phyloP scores from a whole-genome alignment of 2,888 invertebrate species.

The Melinopterus prodromus region DNA sequence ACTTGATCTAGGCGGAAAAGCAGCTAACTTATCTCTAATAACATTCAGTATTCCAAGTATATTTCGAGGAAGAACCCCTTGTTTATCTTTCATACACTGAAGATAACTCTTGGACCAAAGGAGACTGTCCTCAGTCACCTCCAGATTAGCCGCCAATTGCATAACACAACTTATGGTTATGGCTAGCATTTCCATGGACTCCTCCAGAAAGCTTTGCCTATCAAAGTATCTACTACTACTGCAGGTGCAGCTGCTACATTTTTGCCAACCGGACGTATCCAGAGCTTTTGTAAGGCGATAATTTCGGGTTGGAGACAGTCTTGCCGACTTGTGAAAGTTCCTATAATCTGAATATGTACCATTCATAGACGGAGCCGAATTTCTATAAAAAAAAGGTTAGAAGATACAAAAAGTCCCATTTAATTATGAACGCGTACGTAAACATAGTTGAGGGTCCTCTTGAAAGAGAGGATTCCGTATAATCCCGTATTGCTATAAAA shows the following conservation, averaged over 20 bases:
- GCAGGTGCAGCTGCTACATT: background rate
- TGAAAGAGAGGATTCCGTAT: background rate
- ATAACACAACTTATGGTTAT: slow-evolving; percentile 46
- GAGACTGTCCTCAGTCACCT: slow-evolving; percentile 40
- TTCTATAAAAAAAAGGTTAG: background rate
- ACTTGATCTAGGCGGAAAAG: background rate
- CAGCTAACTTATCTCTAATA: slow-evolving; percentile 14
- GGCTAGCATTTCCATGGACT: slow-evolving; percentile 37
- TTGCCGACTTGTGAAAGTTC: background rate
- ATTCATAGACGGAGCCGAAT: background rate
- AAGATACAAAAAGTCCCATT: background rate
- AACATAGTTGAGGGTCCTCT: background rate
- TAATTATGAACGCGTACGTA: background rate
- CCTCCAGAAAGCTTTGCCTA: background rate
- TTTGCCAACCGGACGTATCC: background rate
- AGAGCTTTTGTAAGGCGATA: slow-evolving; percentile 18
- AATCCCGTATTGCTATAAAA: slow-evolving; percentile 23
- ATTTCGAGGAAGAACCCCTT: slow-evolving; percentile 44
- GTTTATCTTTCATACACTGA: slow-evolving; percentile 42
- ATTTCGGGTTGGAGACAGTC: slow-evolving; percentile 10
- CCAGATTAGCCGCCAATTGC: slow-evolving; percentile 43
- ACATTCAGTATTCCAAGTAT: slow-evolving; percentile 41
- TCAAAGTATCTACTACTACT: background rate
- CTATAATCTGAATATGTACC: background rate
- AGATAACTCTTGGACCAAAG: slow-evolving; percentile 41